phyloP scores from a whole-genome alignment of 2,113 vertebrate species.

The Eurystomus gularis region DNA sequence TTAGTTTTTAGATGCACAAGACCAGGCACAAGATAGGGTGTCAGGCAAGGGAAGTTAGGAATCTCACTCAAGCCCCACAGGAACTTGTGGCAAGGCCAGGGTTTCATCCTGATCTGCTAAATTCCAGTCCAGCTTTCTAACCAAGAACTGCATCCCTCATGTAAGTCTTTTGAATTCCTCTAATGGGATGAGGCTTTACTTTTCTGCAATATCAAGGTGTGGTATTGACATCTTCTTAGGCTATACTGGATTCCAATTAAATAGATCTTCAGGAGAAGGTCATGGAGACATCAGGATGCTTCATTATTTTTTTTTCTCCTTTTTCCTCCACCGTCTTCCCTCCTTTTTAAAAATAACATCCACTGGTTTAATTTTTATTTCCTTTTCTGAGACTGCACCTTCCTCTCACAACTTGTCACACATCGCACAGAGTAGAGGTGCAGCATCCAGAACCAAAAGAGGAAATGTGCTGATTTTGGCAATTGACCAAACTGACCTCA shows the following conservation, averaged over 20 bases:
- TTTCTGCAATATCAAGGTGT: not conserved
- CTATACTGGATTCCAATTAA: not conserved
- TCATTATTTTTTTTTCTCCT: not conserved
- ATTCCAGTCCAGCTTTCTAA: not conserved
- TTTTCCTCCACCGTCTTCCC: rapidly evolving
- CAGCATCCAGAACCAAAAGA: slow-evolving; percentile 62
- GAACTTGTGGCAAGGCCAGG: not conserved
- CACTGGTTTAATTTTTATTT: not conserved
- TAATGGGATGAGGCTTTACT: not conserved
- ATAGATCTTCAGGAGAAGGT: not conserved
- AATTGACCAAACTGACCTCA: slow-evolving; percentile 63
- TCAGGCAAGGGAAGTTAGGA: not conserved
- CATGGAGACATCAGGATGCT: not conserved
- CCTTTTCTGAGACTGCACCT: not conserved
- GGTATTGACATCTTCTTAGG: not conserved
- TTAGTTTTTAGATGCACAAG: not conserved
- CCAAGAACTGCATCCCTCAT: not conserved
- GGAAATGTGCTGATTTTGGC: slow-evolving; percentile 68
- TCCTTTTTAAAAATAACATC: not conserved
- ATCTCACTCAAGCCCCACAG: not conserved
- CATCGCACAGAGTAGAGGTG: not conserved
- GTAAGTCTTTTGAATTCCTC: not conserved
- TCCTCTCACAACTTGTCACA: not conserved
- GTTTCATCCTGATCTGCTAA: not conserved
- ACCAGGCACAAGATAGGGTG: not conserved